Conservation (phyloP, 2,113 vertebrate species). For the Leiothrix lutea region DNA sequence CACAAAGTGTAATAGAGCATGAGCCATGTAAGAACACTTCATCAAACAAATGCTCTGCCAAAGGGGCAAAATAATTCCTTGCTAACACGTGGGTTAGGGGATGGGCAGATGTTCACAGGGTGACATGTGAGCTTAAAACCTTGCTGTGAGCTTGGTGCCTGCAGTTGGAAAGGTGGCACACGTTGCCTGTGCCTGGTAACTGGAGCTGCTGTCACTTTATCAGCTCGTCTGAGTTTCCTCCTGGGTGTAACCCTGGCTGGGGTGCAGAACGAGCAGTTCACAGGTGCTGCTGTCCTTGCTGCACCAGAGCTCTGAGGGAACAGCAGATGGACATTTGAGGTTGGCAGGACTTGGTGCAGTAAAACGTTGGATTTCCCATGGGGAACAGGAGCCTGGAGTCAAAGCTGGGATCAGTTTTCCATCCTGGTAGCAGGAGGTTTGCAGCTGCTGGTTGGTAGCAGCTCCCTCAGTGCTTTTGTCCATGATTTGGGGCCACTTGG, state of each 20-base stretch:
- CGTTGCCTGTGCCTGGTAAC: not conserved
- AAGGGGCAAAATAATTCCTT: not conserved
- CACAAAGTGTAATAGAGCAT: not conserved
- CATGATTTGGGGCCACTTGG: not conserved
- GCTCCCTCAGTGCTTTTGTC: not conserved
- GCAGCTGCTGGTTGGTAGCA: not conserved
- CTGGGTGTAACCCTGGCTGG: not conserved
- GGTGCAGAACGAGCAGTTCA: not conserved
- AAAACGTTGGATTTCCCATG: not conserved
- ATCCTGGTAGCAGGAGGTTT: not conserved
- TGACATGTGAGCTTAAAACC: not conserved
- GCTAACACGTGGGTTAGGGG: not conserved
- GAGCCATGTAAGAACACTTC: not conserved
- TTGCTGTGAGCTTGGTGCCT: not conserved
- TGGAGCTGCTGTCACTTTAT: not conserved
- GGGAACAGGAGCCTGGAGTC: accelerated
- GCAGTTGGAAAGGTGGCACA: not conserved
- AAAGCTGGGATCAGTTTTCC: not conserved
- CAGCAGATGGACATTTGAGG: not conserved
- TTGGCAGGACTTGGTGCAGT: not conserved
- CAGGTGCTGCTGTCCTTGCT: not conserved
- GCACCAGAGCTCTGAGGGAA: accelerated
- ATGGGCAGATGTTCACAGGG: not conserved
- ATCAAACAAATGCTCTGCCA: not conserved
- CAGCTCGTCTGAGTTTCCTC: not conserved